Evolutionary conservation across 2,797 vertebrate genomes (phyloP).

Genomic region (Enteromius unitaeniatus): DNA sequence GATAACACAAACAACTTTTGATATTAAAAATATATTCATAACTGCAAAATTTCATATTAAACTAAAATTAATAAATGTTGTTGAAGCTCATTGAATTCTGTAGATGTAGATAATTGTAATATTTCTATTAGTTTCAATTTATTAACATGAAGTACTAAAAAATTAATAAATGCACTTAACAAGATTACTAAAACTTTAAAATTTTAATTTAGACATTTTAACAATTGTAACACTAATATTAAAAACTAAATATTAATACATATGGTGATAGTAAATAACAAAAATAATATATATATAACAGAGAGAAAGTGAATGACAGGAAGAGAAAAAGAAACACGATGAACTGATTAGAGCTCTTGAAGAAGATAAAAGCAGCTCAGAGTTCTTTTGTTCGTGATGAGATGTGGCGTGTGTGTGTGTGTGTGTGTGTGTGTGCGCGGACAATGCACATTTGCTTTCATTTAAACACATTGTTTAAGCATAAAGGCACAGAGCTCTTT

Average conservation of each 20-base stretch:
- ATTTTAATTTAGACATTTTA: too few species aligned
- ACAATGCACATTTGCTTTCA: not conserved
- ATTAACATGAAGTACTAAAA: too few species aligned
- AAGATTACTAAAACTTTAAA: not conserved
- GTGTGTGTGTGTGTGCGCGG: slow-evolving; percentile 17
- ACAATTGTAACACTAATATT: not conserved
- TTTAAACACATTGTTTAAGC: slow-evolving; percentile 10
- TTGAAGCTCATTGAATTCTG: not conserved
- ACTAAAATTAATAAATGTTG: not conserved
- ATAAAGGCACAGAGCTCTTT: not conserved
- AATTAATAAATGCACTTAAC: not conserved
- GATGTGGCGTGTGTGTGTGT: not conserved
- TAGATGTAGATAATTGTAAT: not conserved
- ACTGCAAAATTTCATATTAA: not conserved
- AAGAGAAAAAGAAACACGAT: slow-evolving; percentile 24
- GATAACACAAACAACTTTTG: not conserved
- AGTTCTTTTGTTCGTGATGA: slow-evolving; percentile 34
- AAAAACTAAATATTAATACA: not conserved
- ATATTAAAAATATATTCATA: not conserved
- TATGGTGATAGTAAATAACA: not conserved
- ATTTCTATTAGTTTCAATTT: too few species aligned
- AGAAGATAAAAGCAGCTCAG: slow-evolving; percentile 44
- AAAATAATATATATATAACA: not conserved
- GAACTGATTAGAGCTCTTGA: slow-evolving; percentile 44
- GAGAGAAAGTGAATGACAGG: slow-evolving; percentile 35